These are phyloP conservation scores for Synergus umbraculus DNA, from an alignment of 2,888 invertebrate species.

Conservation along the genomic window DNA sequence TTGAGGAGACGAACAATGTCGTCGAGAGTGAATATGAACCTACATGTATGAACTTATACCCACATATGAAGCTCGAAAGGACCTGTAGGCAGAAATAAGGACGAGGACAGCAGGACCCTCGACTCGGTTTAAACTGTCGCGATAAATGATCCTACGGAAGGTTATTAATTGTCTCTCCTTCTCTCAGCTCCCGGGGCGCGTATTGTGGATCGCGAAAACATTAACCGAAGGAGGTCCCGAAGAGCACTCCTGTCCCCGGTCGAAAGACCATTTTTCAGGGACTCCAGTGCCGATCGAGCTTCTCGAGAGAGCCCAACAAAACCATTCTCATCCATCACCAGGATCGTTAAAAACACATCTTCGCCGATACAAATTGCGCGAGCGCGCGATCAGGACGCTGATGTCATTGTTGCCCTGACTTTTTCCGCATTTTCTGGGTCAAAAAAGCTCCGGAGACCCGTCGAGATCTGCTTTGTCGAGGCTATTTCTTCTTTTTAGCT, in stretches of 20 bases:
- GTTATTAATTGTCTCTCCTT: conserved; percentile 75
- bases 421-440: conserved; percentile 35
- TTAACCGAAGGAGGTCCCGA: conserved; percentile 69
- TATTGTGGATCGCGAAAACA: conserved; percentile 75
- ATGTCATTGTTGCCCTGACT: conserved; percentile 3
- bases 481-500: conserved; percentile 3
- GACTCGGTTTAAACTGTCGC: conserved; percentile 75
- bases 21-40: conserved; percentile 52
- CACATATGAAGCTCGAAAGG: neutral
- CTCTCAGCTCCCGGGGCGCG: conserved; percentile 68
- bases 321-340: conserved; percentile 68
- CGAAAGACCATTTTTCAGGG: conserved; percentile 74
- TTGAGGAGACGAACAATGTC: conserved; percentile 62
- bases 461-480: conserved; percentile 13
- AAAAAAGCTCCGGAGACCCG: conserved; percentile 14
- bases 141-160: conserved; percentile 76
- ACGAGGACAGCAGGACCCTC: conserved; percentile 48
- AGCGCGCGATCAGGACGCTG: conserved; percentile 14
- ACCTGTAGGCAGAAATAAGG: conserved; percentile 43
- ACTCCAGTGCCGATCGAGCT: conserved; percentile 59
- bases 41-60: conserved; percentile 8
- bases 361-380: conserved; percentile 59
- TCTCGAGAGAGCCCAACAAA: conserved; percentile 60
- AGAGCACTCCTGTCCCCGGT: conserved; percentile 56
- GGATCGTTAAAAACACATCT: conserved; percentile 74